phyloP scores from a whole-genome alignment of 2,797 vertebrate species.

The Scyliorhinus canicula region DNA sequence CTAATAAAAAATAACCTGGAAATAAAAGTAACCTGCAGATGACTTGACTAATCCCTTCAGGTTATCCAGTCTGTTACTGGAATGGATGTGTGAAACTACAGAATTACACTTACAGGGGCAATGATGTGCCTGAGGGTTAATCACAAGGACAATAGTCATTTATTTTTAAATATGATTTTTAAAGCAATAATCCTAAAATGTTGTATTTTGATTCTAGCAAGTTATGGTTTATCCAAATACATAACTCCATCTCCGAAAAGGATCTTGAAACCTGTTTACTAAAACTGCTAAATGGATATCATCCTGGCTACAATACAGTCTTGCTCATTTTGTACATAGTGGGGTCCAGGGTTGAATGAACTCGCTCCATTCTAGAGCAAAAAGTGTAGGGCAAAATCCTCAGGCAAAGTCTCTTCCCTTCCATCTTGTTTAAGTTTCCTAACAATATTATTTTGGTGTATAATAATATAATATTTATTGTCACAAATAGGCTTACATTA shows the following conservation, averaged over 20 bases:
- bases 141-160: neutral
- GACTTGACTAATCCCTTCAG: neutral
- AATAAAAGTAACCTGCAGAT: neutral
- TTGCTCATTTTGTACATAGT: neutral
- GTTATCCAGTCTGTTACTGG: neutral
- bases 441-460: neutral
- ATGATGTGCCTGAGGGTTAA: too few relatives aligned
- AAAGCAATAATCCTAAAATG: neutral
- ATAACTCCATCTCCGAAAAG: neutral
- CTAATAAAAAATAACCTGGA: neutral
- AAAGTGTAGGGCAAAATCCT: neutral
- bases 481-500: too few relatives aligned
- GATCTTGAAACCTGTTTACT: neutral
- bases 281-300: neutral
- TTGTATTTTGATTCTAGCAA: neutral
- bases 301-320: neutral
- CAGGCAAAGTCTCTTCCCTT: too few relatives aligned
- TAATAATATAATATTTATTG: too few relatives aligned
- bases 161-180: neutral
- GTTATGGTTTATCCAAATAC: neutral
- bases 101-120: too few relatives aligned
- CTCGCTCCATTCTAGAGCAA: neutral
- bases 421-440: neutral
- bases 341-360: neutral
- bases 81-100: neutral